Conservation (phyloP, 2,797 vertebrate genomes). For the Leptoclinus maculatus region DNA sequence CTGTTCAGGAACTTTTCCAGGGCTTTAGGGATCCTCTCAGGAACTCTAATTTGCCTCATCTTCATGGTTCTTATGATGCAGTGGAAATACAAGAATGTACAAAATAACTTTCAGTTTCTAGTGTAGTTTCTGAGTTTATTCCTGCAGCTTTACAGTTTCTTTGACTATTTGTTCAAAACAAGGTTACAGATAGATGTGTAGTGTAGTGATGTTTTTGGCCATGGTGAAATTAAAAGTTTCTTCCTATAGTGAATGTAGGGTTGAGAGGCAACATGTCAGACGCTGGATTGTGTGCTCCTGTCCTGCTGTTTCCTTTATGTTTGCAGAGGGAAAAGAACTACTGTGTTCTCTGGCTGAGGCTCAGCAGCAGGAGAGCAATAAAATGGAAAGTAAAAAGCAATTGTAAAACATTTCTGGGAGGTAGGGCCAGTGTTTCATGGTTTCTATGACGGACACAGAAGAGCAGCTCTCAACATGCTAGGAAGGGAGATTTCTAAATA, state of each 20-base stretch:
- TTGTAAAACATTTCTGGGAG: conserved; percentile 58
- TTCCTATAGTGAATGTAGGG: conserved; percentile 32
- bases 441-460: conserved; percentile 37
- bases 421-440: conserved; percentile 49
- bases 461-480: conserved; percentile 46
- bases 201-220: no score
- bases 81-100: no score
- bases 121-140: no score
- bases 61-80: no score
- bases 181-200: no score
- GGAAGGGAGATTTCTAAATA: conserved; percentile 37
- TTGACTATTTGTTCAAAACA: no score
- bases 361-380: conserved; percentile 57
- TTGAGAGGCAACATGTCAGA: conserved; percentile 26
- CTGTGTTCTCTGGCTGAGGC: conserved; percentile 43
- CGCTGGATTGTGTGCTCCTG: conserved; percentile 53
- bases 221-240: conserved; percentile 27
- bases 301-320: conserved; percentile 20
- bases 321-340: conserved; percentile 49
- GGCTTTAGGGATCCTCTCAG: no score
- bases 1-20: no score
- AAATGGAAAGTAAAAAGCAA: conserved; percentile 58
- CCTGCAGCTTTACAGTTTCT: no score
- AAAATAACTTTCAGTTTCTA: no score
- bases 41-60: no score